Percentiles rank a stretch among this genome's conserved stretches.
phyloP scores from a whole-genome alignment of 2,888 invertebrate genomes.

The Ormyrus rosae region DNA sequence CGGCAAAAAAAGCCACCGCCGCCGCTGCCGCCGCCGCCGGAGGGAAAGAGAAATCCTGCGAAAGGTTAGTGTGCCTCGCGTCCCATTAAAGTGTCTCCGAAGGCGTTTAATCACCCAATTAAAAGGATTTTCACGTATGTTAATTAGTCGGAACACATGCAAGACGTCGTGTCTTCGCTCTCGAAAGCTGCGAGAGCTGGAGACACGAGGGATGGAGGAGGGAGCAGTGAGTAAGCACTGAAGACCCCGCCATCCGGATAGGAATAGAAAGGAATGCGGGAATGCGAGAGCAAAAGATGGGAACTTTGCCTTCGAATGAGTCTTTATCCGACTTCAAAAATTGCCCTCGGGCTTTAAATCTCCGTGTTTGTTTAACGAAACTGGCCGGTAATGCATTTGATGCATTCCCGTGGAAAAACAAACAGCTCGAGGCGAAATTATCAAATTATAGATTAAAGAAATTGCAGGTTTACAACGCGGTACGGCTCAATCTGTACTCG shows the following conservation, averaged over 20 bases:
- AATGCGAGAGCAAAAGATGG: not conserved
- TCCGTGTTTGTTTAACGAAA: no score
- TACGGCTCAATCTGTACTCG: not conserved
- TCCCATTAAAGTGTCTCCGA: constrained; percentile 64
- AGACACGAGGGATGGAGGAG: constrained; percentile 14
- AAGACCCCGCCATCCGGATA: not conserved
- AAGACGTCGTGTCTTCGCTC: constrained; percentile 63
- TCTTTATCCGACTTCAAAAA: no score
- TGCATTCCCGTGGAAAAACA: no score
- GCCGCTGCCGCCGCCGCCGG: constrained; percentile 9
- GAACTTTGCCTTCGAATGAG: not conserved
- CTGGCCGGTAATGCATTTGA: no score
- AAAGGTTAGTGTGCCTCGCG: constrained; percentile 50
- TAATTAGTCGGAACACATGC: constrained; percentile 72
- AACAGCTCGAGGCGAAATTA: no score
- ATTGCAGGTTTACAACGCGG: no score
- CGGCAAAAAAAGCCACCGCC: not conserved
- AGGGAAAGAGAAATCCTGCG: constrained; percentile 55
- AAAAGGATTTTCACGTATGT: constrained; percentile 71
- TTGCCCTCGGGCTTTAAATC: no score
- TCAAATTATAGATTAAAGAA: no score
- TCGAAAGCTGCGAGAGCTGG: not conserved
- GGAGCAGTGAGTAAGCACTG: constrained; percentile 1
- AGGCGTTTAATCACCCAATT: constrained; percentile 69
- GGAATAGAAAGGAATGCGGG: not conserved